Evolutionary conservation across 23 tunicate species (phyloP).

Genomic region (Trididemnum miniatum): DNA sequence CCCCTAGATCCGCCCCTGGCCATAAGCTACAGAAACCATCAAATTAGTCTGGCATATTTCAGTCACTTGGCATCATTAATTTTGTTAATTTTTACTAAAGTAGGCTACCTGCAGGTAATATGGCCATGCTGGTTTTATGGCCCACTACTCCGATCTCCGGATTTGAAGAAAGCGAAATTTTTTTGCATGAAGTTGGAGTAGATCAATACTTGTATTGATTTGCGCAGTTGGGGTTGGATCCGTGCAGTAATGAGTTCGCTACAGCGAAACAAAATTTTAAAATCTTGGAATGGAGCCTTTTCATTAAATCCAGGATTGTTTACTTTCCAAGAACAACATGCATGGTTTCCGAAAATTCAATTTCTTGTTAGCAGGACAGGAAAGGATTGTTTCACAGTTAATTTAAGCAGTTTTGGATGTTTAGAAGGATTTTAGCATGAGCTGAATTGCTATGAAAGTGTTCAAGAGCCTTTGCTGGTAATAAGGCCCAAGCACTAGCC

Average conservation of each 20-base stretch:
- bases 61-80: too few species aligned
- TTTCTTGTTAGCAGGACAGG: not conserved
- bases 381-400: not conserved
- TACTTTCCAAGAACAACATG: not conserved
- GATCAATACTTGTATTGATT: not conserved
- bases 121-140: not conserved
- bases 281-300: not conserved
- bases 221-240: not conserved
- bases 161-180: not conserved
- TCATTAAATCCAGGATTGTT: not conserved
- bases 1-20: too few species aligned
- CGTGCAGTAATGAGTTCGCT: constrained; percentile 1
- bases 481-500: not conserved
- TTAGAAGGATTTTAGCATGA: not conserved
- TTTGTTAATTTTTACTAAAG: too few species aligned
- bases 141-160: not conserved
- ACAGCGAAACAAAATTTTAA: not conserved
- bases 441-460: not conserved
- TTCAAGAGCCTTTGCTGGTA: not conserved
- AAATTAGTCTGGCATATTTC: too few species aligned
- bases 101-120: too few species aligned
- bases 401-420: not conserved
- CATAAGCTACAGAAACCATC: too few species aligned
- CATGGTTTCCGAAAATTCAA: not conserved
- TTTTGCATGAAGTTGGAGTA: not conserved